phyloP scores from a whole-genome alignment of 1,140 invertebrate species.

The Zaprionus capensis region DNA sequence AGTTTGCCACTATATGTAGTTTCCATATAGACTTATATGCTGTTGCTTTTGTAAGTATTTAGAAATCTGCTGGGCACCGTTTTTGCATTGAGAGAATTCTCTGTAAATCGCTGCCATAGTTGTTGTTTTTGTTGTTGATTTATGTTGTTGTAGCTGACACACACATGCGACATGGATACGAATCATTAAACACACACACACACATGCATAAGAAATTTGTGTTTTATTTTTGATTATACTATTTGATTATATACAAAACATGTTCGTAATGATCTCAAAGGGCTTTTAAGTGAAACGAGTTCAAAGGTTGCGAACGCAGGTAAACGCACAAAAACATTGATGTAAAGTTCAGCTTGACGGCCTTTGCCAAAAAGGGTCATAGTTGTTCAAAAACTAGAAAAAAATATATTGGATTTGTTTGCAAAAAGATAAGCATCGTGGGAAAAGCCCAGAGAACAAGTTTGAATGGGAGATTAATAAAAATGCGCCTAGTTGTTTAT shows the following conservation, averaged over 20 bases:
- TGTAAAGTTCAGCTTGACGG: constrained; percentile 3
- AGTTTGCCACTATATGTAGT: constrained; percentile 44
- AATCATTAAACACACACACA: constrained; percentile 39
- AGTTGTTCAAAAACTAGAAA: neutral
- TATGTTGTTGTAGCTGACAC: constrained; percentile 20
- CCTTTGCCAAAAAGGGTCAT: neutral
- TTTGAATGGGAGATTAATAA: neutral
- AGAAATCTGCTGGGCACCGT: constrained; percentile 14
- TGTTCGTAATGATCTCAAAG: constrained; percentile 15
- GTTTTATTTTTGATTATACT: constrained; percentile 23
- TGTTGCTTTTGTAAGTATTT: constrained; percentile 7
- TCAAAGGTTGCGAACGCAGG: constrained; percentile 1
- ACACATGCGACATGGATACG: constrained; percentile 36
- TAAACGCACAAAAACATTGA: neutral
- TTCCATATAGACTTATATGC: constrained; percentile 1
- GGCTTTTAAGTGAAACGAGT: neutral
- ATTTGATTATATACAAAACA: constrained; percentile 5
- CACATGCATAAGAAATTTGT: constrained; percentile 1
- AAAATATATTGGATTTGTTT: neutral
- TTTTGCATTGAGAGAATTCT: constrained; percentile 65
- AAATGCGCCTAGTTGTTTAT: neutral
- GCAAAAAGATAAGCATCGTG: neutral
- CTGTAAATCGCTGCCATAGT: constrained; percentile 32
- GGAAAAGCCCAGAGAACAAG: neutral
- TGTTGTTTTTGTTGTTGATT: constrained; percentile 21